Conservation (phyloP, 2,888 invertebrate species). For the Ormyrus thymus region DNA sequence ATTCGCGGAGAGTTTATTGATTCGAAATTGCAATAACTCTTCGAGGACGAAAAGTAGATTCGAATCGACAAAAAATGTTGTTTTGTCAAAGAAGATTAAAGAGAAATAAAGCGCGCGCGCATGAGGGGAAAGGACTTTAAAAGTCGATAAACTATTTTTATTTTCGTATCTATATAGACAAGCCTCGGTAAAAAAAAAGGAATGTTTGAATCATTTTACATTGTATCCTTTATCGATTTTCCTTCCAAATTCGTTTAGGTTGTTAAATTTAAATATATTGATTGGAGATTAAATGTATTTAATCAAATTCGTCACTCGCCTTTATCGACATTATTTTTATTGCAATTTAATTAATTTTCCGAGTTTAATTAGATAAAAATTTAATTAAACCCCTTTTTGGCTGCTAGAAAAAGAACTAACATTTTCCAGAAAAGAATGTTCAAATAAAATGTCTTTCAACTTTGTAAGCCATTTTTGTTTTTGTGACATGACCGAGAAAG, state of each 20-base stretch:
- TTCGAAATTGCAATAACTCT: conserved; percentile 16
- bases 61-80: conserved; percentile 14
- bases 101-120: conserved; percentile 32
- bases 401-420: neutral
- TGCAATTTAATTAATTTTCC: neutral
- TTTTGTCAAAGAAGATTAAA: conserved; percentile 45
- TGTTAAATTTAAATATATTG: neutral
- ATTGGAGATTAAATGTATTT: neutral
- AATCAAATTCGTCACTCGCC: no score
- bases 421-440: conserved; percentile 17
- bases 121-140: conserved; percentile 26
- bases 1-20: neutral
- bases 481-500: neutral
- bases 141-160: conserved; percentile 52
- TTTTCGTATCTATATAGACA: conserved; percentile 37
- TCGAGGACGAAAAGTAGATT: conserved; percentile 14
- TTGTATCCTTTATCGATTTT: neutral
- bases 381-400: neutral
- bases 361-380: conserved; percentile 19
- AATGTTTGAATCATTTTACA: neutral
- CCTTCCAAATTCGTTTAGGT: neutral
- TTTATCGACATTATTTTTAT: neutral
- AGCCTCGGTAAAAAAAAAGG: conserved; percentile 1
- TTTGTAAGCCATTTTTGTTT: conserved; percentile 50
- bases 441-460: conserved; percentile 27